Evolutionary conservation across 2,113 vertebrate genomes (phyloP), one percentile per base, ranked within the genome.

Genomic region (Poeciliopsis turrubarensis): DNA sequence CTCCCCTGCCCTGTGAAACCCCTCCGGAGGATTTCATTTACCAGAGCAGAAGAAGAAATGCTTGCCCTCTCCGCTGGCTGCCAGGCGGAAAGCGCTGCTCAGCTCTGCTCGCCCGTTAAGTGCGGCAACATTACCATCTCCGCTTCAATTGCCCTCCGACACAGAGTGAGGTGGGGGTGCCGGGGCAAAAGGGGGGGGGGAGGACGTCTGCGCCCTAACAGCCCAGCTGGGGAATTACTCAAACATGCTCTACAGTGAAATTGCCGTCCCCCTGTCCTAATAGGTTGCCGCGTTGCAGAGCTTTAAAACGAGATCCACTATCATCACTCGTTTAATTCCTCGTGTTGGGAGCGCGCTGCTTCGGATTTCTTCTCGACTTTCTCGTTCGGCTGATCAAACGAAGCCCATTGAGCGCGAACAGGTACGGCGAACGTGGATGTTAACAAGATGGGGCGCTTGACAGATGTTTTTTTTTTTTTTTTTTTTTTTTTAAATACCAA

Each of bases 381-480:
- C 34, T 19, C 22, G 5, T 11, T 11, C 7, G 69, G 77, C 85
- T 81, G 70, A 74, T 73, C 31, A 31, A 64, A 34, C 60, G 10
- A 60, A 32, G 54, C 37, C 1, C 31, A 34, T 8, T 34, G 41
- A 73, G 68, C 41, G 30, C 39, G 68, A 81, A 69, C 79, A 84
- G 87, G 81, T 87, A 60, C 74, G 25, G 47, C 65, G 66, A 62
- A 41, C 7, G 81, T 47, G 64, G 72, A 78, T 57, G 72, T 72
- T 34, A 86, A 87, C 65, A 26, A 57, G 68, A 70, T 60, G 2
- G 66, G 66, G 44, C 65, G 75, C 68, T 78, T 79, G 79, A 86
- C 81, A 75, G 80, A 87, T 84, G 72, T 80, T 78, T n/a, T 74
- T 77, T 83, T 29, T n/a, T n/a, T n/a, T n/a, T n/a, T n/a, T n/a